Percentiles rank a stretch among this genome's conserved stretches.
Conservation (phyloP, 2,113 vertebrate species). For the Cisticola juncidis region DNA sequence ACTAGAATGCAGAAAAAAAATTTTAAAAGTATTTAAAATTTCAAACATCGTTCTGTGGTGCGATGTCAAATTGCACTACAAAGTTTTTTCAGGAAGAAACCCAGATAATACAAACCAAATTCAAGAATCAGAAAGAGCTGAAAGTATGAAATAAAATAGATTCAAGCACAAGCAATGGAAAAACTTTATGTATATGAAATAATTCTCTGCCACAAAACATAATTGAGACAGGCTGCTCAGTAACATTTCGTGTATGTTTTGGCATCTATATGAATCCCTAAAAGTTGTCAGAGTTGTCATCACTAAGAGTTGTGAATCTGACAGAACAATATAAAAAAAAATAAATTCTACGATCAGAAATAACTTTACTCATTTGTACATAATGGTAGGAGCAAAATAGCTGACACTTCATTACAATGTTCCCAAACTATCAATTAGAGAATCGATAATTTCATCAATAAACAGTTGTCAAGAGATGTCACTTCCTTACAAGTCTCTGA, state of each 20-base stretch:
- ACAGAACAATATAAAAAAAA: not conserved
- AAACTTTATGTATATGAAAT: not conserved
- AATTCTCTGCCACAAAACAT: not conserved
- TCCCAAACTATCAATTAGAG: not conserved
- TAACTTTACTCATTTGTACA: not conserved
- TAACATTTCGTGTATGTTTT: not conserved
- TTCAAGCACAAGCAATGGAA: not conserved
- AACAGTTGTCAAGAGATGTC: not conserved
- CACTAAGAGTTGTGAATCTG: not conserved
- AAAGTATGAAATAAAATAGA: not conserved
- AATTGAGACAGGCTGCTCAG: not conserved
- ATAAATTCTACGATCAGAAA: not conserved
- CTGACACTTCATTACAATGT: not conserved
- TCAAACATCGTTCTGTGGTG: not conserved
- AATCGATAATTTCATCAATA: not conserved
- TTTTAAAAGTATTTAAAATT: not conserved
- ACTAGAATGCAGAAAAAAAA: not conserved
- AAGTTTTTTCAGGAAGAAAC: not conserved
- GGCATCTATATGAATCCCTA: not conserved
- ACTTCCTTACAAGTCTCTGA: not conserved
- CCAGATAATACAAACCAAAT: not conserved
- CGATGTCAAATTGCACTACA: accelerated
- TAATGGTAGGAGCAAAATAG: not conserved
- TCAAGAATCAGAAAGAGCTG: not conserved
- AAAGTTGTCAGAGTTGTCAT: not conserved